phyloP scores from a whole-genome alignment of 2,888 invertebrate species.

The Drosophila leonis region DNA sequence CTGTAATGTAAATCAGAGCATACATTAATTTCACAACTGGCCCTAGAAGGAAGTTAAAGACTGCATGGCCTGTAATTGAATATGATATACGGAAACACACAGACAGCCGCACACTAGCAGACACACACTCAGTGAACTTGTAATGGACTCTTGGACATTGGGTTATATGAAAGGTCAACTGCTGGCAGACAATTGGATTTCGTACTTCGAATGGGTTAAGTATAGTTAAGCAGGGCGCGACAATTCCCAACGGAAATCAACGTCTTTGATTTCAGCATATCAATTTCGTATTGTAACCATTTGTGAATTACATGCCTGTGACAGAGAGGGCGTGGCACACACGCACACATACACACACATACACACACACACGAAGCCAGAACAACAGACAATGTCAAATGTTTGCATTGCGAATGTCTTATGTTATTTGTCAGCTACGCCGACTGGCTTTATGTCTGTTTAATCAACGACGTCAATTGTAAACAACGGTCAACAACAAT shows the following conservation, averaged over 20 bases:
- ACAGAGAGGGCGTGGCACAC: conserved; percentile 31
- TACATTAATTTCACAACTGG: conserved; percentile 73
- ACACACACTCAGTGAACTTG: conserved; percentile 12
- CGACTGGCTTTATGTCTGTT: conserved; percentile 67
- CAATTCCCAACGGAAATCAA: conserved; percentile 78
- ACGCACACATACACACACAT: conserved; percentile 7
- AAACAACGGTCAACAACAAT: conserved; percentile 69
- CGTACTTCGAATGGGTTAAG: conserved; percentile 56
- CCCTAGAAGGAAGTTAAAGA: conserved; percentile 65
- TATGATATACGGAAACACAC: conserved; percentile 54
- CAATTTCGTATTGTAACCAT: conserved; percentile 56
- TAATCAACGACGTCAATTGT: conserved; percentile 73
- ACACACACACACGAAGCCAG: not conserved
- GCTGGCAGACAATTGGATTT: conserved; percentile 57
- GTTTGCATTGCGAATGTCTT: conserved; percentile 52
- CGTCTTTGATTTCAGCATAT: conserved; percentile 79
- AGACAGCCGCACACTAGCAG: conserved; percentile 10
- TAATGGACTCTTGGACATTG: conserved; percentile 51
- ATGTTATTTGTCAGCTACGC: conserved; percentile 56
- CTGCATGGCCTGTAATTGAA: conserved; percentile 73
- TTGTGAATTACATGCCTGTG: conserved; percentile 38
- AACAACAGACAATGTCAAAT: conserved; percentile 35
- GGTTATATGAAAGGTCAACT: conserved; percentile 57
- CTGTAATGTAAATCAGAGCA: conserved; percentile 74
- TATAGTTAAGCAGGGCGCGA: conserved; percentile 52